Base-by-base conservation (phyloP, 1,140 invertebrate species). In the Macrocentrus cingulum region DNA sequence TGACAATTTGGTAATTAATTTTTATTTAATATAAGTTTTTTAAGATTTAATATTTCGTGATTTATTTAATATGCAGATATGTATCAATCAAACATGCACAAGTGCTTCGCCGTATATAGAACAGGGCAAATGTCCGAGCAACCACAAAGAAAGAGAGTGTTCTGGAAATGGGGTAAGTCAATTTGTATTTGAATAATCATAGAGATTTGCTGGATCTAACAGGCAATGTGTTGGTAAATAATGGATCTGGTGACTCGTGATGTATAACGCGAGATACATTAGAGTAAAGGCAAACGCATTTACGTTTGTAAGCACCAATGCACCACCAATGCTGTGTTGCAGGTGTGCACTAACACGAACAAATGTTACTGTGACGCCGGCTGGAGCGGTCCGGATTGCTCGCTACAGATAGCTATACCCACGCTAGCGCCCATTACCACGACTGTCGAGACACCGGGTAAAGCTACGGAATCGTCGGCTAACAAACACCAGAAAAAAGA, bases 341-440 rank as follows among this genome's bases (percentile, higher is more conserved):
- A 97, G 94, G 86, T 91, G 44, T 99, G 97, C 78, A 95, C 95
- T 1, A 98, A 97, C 75, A 80, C 87, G 36, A 95, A 95, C 76
- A 90, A 88, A 62, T 98, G 97, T 79, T 90, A 91, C 71, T 99
- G 97, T 82, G 81, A 91, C 66, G 76, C 81, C 48, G 94, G 94
- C 45, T 98, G 92, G 93, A 87, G 84, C 23, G 94, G 94, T 18
- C 76, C 84, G 1, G 94, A 97, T 79, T 98, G 96, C 80, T 94
- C 92, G 36, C 84, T 89, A 57, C 81, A 84, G 63, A 84, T 87
- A 61, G 83, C 87, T 64, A 83, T 88, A 37, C 83, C 87, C 13
- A 84, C 84, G 39, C 75, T 83, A 54, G 75, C 72, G 65, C 79
- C 77, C 70, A 81, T 80, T 44, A 66, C 72, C 45, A 54, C 71